These are phyloP conservation scores for Alcis repandata DNA, from an alignment of 2,888 invertebrate genomes.

Conservation along the genomic window DNA sequence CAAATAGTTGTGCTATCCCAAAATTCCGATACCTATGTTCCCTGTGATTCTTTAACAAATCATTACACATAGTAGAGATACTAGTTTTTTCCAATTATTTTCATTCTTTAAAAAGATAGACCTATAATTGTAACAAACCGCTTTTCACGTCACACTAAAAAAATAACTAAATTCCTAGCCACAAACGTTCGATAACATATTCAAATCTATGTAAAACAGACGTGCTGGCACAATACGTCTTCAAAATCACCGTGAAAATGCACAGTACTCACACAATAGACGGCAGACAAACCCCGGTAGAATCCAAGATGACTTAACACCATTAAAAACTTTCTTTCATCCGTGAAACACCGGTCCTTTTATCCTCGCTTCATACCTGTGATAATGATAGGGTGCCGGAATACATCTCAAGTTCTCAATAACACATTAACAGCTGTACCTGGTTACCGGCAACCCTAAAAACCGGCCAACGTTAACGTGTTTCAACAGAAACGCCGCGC, in stretches of 20 bases:
- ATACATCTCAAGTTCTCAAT: slow-evolving; percentile 64
- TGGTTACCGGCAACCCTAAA: slow-evolving; percentile 46
- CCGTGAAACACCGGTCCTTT: slow-evolving; percentile 63
- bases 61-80: not conserved
- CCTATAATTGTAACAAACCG: not conserved
- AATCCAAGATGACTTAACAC: slow-evolving; percentile 55
- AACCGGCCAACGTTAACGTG: slow-evolving; percentile 56
- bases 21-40: too few species aligned
- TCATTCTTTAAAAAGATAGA: not conserved
- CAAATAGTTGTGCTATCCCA: too few species aligned
- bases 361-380: slow-evolving; percentile 73
- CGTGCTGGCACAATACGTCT: slow-evolving; percentile 34
- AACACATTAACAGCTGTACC: slow-evolving; percentile 68
- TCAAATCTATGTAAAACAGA: slow-evolving; percentile 36
- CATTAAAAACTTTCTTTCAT: slow-evolving; percentile 68
- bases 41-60: too few species aligned
- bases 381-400: slow-evolving; percentile 75
- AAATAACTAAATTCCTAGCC: not conserved
- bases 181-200: slow-evolving; percentile 23
- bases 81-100: not conserved
- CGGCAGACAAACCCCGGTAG: slow-evolving; percentile 48
- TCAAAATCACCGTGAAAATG: slow-evolving; percentile 47
- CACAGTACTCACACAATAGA: slow-evolving; percentile 37
- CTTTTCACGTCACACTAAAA: slow-evolving; percentile 2
- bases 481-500: slow-evolving; percentile 57